These are phyloP conservation scores for Sialia sialis DNA, from an alignment of 2,113 vertebrate genomes.

Conservation along the genomic window DNA sequence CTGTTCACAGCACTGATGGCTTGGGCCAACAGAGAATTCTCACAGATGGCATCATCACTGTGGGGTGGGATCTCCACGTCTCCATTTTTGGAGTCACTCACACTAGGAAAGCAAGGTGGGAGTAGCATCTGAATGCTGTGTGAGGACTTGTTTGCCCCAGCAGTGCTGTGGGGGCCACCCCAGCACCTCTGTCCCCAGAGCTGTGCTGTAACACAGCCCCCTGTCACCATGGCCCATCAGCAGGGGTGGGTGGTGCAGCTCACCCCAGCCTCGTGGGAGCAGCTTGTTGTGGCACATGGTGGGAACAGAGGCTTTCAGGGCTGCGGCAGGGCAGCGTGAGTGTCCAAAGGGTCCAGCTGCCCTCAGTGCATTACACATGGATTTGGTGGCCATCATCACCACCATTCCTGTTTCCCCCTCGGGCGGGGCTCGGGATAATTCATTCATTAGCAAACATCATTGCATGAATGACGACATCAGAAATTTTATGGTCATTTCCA, in stretches of 20 bases:
- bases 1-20: neutral
- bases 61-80: too few relatives aligned
- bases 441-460: neutral
- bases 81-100: neutral
- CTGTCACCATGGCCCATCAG: rapidly evolving
- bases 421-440: neutral
- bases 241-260: rapidly evolving
- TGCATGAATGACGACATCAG: rapidly evolving
- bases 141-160: neutral
- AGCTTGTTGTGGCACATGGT: rapidly evolving
- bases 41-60: rapidly evolving
- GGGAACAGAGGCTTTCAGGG: neutral
- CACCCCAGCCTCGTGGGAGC: neutral
- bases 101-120: rapidly evolving
- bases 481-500: neutral
- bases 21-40: neutral
- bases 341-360: neutral
- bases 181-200: neutral
- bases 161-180: neutral
- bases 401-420: neutral
- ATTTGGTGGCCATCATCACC: neutral
- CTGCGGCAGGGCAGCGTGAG: rapidly evolving
- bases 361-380: rapidly evolving
- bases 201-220: neutral
- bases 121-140: neutral